Evolutionary conservation across 1,140 invertebrate genomes (phyloP).

Genomic region (Venturia canescens): DNA sequence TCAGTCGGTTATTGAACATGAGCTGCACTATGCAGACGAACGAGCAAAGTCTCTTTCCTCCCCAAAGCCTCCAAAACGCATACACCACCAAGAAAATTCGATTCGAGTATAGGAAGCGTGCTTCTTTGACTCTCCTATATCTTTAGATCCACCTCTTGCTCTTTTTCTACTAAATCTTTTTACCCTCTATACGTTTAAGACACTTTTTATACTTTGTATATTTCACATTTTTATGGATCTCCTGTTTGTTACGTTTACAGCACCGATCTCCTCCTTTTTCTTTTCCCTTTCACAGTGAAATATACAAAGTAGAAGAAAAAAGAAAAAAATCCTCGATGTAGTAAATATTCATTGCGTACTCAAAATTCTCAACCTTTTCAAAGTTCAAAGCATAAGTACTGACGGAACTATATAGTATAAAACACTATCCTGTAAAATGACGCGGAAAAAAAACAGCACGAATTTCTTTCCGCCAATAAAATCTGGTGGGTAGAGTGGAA

Average conservation of each 20-base stretch:
- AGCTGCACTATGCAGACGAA: not conserved
- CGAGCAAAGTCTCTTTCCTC: conserved; percentile 2
- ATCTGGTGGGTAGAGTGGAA: too few relatives aligned
- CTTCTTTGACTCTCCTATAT: not conserved
- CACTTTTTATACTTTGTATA: not conserved
- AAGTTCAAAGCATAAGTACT: too few relatives aligned
- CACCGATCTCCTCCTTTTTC: not conserved
- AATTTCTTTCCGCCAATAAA: too few relatives aligned
- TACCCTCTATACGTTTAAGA: not conserved
- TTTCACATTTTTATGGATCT: not conserved
- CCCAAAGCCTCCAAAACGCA: not conserved
- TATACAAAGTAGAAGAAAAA: too few relatives aligned
- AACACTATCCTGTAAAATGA: too few relatives aligned
- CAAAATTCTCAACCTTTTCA: too few relatives aligned
- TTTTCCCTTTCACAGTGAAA: too few relatives aligned
- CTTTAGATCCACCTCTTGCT: not conserved
- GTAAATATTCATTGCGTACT: too few relatives aligned
- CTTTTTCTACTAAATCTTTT: not conserved
- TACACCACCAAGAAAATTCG: not conserved
- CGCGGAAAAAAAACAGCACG: too few relatives aligned
- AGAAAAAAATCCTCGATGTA: too few relatives aligned
- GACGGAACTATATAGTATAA: too few relatives aligned
- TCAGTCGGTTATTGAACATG: conserved; percentile 23
- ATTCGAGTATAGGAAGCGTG: not conserved
- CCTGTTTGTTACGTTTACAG: not conserved